Percentiles rank a stretch among this genome's conserved stretches.
Evolutionary conservation across 2,797 vertebrate genomes (phyloP).

Genomic region (Pangasius larnaudii): DNA sequence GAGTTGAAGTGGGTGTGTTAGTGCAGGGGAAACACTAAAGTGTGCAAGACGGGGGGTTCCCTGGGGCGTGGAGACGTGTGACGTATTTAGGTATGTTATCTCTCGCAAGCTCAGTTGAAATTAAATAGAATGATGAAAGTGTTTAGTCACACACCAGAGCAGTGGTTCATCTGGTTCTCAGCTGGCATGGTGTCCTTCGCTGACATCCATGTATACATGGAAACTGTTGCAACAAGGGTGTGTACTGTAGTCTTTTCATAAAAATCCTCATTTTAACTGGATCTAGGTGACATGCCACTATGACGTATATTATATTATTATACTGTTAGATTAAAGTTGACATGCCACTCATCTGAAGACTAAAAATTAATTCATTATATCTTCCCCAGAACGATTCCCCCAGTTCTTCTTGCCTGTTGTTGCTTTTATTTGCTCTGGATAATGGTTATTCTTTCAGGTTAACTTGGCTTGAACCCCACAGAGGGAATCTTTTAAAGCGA

Average conservation of each 20-base stretch:
- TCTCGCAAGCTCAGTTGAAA: not conserved
- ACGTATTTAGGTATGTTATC: not conserved
- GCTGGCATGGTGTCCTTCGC: not conserved
- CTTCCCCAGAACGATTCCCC: not conserved
- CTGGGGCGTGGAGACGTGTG: not conserved
- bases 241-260: not conserved
- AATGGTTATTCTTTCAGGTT: conserved; percentile 19
- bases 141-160: not conserved
- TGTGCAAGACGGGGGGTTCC: not conserved
- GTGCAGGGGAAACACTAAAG: not conserved
- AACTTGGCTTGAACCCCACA: conserved; percentile 7
- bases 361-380: not conserved
- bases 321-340: not conserved
- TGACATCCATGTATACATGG: not conserved
- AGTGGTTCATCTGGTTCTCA: conserved; percentile 21
- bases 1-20: not conserved
- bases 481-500: conserved; percentile 22
- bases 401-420: not conserved
- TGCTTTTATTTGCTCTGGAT: not conserved
- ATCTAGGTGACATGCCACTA: not conserved
- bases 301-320: not conserved
- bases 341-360: not conserved
- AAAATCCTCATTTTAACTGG: not conserved
- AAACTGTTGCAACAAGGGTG: not conserved
- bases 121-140: not conserved